Evolutionary conservation across 2,888 invertebrate genomes (phyloP).

Genomic region (Diarsia brunnea): DNA sequence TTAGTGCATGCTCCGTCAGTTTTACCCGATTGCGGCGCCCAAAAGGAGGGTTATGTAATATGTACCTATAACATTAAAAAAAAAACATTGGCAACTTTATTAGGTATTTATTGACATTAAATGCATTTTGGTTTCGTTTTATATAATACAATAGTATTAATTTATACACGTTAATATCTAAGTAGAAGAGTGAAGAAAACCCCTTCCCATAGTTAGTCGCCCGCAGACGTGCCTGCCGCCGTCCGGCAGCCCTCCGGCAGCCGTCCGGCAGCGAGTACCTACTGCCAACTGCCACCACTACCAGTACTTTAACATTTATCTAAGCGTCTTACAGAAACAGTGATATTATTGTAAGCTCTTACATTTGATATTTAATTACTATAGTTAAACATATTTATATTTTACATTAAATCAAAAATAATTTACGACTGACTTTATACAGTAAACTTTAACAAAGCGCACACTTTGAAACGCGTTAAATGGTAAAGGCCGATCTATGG

Average conservation of each 20-base stretch:
- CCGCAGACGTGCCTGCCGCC: neutral
- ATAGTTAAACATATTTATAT: constrained; percentile 29
- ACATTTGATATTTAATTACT: constrained; percentile 58
- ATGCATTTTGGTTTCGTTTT: constrained; percentile 81
- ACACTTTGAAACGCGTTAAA: constrained; percentile 29
- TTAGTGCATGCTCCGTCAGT: no score
- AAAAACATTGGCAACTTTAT: constrained; percentile 48
- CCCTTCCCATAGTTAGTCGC: constrained; percentile 16
- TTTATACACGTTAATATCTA: constrained; percentile 60
- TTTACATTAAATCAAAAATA: constrained; percentile 43
- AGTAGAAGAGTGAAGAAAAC: constrained; percentile 57
- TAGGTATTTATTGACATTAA: constrained; percentile 71
- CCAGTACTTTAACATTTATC: constrained; percentile 22
- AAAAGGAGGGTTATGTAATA: no score
- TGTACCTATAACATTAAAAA: neutral
- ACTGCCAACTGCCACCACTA: neutral
- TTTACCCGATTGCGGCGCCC: no score
- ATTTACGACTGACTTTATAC: constrained; percentile 53
- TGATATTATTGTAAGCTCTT: constrained; percentile 68
- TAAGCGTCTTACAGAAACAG: constrained; percentile 58
- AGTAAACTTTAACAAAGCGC: constrained; percentile 50
- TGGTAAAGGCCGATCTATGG: constrained; percentile 1
- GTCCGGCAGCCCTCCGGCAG: neutral
- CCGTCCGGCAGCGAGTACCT: neutral
- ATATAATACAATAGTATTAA: constrained; percentile 65